Percentiles rank a stretch among this genome's conserved stretches.
These are phyloP conservation scores for Pangasius sanitwongsei DNA, from an alignment of 2,797 vertebrate species.

Conservation along the genomic window DNA sequence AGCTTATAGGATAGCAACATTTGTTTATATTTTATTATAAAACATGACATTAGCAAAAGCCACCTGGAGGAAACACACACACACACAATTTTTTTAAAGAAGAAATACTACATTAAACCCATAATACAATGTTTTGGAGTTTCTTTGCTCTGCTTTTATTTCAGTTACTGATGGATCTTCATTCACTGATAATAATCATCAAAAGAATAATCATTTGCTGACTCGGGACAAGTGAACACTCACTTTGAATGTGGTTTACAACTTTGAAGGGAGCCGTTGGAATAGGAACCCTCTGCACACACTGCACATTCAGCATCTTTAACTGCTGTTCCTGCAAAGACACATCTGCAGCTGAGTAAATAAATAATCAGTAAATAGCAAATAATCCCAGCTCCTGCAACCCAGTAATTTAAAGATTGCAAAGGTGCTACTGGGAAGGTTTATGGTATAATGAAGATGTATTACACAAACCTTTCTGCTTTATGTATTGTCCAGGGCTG, in stretches of 20 bases:
- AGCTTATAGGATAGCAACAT: neutral
- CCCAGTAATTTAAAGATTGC: neutral
- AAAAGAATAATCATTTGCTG: neutral
- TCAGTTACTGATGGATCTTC: neutral
- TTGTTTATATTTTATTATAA: neutral
- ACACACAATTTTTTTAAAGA: no score
- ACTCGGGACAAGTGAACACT: constrained; percentile 43
- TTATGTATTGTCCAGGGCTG: constrained; percentile 63
- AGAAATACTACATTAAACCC: neutral
- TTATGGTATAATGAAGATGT: constrained; percentile 29
- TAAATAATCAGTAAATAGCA: constrained; percentile 47
- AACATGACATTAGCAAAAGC: neutral
- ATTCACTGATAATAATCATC: no score
- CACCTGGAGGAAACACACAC: neutral
- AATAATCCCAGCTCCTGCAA: neutral
- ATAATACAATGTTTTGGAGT: neutral
- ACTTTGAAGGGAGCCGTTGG: constrained; percentile 51
- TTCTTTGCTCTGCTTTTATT: neutral
- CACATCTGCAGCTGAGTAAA: constrained; percentile 28
- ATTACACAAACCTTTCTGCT: constrained; percentile 51
- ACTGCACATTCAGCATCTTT: constrained; percentile 59
- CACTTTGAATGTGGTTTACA: constrained; percentile 62
- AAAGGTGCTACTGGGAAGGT: constrained; percentile 24
- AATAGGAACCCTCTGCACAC: constrained; percentile 60
- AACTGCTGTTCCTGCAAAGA: constrained; percentile 57